Evolutionary conservation across 2,113 vertebrate species (phyloP).

Genomic region (Puma concolor): DNA sequence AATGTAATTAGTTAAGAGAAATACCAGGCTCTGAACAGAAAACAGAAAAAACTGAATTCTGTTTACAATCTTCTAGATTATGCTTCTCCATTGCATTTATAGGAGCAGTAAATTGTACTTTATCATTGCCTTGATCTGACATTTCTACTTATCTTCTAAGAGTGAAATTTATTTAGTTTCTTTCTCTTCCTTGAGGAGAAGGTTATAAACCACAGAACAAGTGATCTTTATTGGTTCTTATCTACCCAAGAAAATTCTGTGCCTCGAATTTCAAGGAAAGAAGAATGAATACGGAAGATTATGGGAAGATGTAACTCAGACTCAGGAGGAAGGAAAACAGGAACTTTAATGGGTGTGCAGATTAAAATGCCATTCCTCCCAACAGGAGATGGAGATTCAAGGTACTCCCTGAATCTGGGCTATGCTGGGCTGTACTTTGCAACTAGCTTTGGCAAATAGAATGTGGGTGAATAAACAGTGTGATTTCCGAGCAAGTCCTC

Average conservation of each 20-base stretch:
- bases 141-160: constrained; percentile 53
- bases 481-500: not conserved
- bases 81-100: constrained; percentile 16
- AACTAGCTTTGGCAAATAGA: not conserved
- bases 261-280: not conserved
- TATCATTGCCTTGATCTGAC: not conserved
- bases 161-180: constrained; percentile 46
- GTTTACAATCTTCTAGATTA: constrained; percentile 35
- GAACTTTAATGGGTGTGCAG: not conserved
- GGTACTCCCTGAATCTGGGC: not conserved
- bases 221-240: constrained; percentile 6
- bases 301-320: not conserved
- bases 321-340: not conserved
- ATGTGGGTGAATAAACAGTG: not conserved
- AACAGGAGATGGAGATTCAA: not conserved
- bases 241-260: not conserved
- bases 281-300: not conserved
- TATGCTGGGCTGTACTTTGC: not conserved
- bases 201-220: constrained; percentile 38
- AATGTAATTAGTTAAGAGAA: constrained; percentile 66
- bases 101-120: constrained; percentile 20
- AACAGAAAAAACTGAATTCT: constrained; percentile 53
- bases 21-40: constrained; percentile 48
- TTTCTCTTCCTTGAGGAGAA: constrained; percentile 27
- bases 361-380: not conserved